A percentile compares a stretch with the other conserved stretches of the same genome.
Evolutionary conservation across 2,113 vertebrate genomes (phyloP).

Genomic region (Morphnarchus princeps): DNA sequence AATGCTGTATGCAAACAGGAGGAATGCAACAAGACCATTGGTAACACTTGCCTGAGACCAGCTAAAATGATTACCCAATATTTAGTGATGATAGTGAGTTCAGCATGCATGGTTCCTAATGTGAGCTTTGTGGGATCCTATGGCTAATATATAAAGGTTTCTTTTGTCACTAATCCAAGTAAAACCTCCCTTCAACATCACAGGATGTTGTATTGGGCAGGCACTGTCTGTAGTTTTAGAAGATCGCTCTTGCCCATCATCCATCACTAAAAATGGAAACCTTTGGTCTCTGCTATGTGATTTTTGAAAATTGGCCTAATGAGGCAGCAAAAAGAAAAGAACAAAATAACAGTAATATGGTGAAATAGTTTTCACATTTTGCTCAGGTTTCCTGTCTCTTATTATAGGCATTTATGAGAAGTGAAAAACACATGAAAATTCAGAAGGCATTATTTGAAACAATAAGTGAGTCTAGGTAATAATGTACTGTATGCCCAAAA

Average conservation of each 20-base stretch:
- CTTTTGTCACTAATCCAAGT: background rate
- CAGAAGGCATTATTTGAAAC: constrained; percentile 22
- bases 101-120: background rate
- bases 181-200: background rate
- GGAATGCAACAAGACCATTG: background rate
- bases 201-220: background rate
- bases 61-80: background rate
- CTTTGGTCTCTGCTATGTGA: background rate
- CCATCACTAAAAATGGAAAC: background rate
- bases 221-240: background rate
- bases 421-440: background rate
- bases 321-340: background rate
- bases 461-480: constrained; percentile 24
- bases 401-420: constrained; percentile 2
- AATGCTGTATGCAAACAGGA: background rate
- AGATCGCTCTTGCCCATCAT: background rate
- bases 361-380: constrained; percentile 17
- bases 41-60: background rate
- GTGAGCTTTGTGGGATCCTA: background rate
- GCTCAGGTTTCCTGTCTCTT: background rate
- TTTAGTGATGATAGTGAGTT: background rate
- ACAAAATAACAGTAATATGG: background rate
- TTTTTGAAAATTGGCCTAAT: background rate
- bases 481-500: constrained; percentile 25
- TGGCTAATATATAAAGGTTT: background rate